These are phyloP conservation scores for Tichodroma muraria DNA, from an alignment of 2,113 vertebrate genomes.

Conservation along the genomic window DNA sequence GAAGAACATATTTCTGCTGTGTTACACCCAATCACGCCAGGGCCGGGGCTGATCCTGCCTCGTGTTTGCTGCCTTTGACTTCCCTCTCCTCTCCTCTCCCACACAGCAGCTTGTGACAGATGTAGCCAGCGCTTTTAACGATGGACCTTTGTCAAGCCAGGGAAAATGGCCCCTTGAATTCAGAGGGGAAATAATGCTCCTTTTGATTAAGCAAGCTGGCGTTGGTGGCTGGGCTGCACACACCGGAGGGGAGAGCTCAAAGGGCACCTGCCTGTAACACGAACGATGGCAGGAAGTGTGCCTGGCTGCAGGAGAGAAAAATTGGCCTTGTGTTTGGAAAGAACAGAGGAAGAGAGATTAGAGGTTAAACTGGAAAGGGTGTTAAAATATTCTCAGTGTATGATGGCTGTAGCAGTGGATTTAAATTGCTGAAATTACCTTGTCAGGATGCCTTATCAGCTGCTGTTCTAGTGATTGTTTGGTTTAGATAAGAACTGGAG, in stretches of 20 bases:
- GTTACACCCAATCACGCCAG: background rate
- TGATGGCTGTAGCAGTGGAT: constrained; percentile 33
- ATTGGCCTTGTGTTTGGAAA: background rate
- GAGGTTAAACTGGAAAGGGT: constrained; percentile 40
- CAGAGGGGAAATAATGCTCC: background rate
- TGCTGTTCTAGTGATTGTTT: constrained; percentile 75
- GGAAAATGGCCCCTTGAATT: background rate
- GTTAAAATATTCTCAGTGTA: background rate
- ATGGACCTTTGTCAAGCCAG: background rate
- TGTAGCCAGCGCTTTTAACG: background rate
- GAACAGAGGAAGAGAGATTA: constrained; percentile 22
- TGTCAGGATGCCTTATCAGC: constrained; percentile 69
- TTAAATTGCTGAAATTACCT: constrained; percentile 70
- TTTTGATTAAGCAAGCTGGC: background rate
- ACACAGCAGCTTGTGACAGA: background rate
- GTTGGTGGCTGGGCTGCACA: background rate
- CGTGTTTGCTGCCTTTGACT: background rate
- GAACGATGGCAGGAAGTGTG: background rate
- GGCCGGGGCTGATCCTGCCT: background rate
- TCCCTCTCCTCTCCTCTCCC: background rate
- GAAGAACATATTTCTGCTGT: background rate
- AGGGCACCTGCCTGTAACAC: background rate
- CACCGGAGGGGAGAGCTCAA: background rate
- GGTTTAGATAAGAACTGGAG: constrained; percentile 71
- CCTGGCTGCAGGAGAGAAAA: background rate